A percentile compares a stretch with the other conserved stretches of the same genome.
phyloP scores from a whole-genome alignment of 2,113 vertebrate genomes.

The Urocynchramus pylzowi region DNA sequence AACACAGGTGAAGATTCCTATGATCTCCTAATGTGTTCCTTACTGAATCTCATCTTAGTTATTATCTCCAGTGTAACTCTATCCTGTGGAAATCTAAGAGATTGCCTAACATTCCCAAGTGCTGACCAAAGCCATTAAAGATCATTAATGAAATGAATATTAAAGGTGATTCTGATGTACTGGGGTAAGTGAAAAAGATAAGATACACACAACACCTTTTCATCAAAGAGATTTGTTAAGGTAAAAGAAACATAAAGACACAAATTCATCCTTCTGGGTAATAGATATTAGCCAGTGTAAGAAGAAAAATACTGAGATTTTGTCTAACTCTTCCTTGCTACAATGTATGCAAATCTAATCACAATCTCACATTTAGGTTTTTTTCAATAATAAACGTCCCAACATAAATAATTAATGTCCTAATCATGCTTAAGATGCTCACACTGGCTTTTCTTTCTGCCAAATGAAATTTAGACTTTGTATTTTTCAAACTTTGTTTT shows the following conservation, averaged over 20 bases:
- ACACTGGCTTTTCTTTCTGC: not conserved
- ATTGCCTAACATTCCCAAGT: not conserved
- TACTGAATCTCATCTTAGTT: not conserved
- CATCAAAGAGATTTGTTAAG: not conserved
- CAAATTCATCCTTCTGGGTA: not conserved
- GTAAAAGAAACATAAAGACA: not conserved
- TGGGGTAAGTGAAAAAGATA: not conserved
- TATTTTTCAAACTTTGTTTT: not conserved
- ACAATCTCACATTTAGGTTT: not conserved
- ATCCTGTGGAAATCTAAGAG: not conserved
- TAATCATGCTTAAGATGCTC: not conserved
- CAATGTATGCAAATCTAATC: not conserved
- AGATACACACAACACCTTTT: not conserved
- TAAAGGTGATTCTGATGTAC: not conserved
- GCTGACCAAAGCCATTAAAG: not conserved
- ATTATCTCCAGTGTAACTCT: not conserved
- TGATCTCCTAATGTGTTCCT: not conserved
- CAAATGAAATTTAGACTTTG: not conserved
- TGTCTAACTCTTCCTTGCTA: not conserved
- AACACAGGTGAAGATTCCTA: not conserved
- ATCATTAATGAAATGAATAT: not conserved
- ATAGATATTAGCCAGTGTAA: not conserved
- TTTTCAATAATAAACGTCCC: not conserved
- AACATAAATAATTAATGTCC: not conserved
- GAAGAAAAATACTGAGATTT: not conserved